A percentile compares a stretch with the other conserved stretches of the same genome.
Conservation (phyloP, 2,113 vertebrate genomes). For the Penelope pileata region DNA sequence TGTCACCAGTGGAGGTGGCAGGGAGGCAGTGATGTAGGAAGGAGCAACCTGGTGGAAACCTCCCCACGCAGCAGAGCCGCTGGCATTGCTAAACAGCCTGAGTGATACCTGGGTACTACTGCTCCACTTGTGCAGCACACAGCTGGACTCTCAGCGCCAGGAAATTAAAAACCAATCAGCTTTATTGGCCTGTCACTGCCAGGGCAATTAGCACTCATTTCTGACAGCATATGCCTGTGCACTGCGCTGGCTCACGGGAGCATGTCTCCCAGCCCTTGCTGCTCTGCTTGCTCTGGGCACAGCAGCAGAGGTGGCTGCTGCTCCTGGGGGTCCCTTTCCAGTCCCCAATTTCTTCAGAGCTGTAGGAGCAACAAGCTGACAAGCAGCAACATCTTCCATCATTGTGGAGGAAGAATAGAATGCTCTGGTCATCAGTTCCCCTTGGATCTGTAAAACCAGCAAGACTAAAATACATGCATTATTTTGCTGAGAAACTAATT, state of each 20-base stretch:
- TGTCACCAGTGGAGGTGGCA: accelerated
- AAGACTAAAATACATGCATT: background rate
- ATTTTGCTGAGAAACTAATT: background rate
- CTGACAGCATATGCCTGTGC: background rate
- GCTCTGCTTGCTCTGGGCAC: accelerated
- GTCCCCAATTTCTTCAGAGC: background rate
- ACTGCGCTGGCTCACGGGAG: background rate
- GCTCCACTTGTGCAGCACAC: background rate
- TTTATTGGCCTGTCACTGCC: conserved; percentile 21
- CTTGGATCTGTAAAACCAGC: background rate
- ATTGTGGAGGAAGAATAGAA: background rate
- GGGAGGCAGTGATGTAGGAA: background rate
- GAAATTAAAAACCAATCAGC: conserved; percentile 59
- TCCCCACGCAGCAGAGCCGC: accelerated
- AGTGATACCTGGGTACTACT: background rate
- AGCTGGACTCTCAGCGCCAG: background rate
- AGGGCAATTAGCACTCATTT: conserved; percentile 22
- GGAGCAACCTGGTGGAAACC: background rate
- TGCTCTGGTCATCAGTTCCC: background rate
- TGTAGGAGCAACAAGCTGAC: accelerated
- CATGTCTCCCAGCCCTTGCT: accelerated
- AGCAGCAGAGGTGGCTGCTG: background rate
- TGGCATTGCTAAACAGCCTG: background rate
- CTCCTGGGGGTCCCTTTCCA: background rate
- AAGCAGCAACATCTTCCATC: background rate